Conservation (phyloP, 2,888 invertebrate genomes). For the Harpagoxenus sublaevis region DNA sequence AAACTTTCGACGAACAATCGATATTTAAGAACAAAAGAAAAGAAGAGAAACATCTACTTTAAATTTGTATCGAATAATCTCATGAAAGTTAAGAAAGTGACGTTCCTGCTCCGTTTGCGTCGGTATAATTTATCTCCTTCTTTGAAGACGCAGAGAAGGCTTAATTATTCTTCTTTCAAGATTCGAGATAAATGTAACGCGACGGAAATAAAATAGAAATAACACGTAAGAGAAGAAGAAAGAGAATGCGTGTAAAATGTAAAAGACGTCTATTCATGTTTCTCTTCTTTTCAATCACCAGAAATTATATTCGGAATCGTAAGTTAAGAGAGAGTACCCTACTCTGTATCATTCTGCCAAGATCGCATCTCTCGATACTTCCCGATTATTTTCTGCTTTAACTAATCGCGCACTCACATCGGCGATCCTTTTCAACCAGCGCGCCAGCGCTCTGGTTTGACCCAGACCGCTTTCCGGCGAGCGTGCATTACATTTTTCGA, state of each 20-base stretch:
- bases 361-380: not conserved
- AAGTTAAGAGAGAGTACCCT: not conserved
- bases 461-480: slow-evolving; percentile 34
- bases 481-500: slow-evolving; percentile 5
- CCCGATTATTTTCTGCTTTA: slow-evolving; percentile 2
- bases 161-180: not conserved
- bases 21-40: not conserved
- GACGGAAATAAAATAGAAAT: not conserved
- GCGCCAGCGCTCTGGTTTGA: slow-evolving; percentile 7
- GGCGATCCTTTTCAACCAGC: slow-evolving; percentile 2
- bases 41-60: not conserved
- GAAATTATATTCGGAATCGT: not conserved
- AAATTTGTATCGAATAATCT: not conserved
- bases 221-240: not conserved
- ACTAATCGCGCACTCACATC: not conserved
- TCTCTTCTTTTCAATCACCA: not conserved
- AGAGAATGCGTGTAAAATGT: not conserved
- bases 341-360: not conserved
- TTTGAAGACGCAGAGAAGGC: not conserved
- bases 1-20: not conserved
- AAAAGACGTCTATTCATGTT: not conserved
- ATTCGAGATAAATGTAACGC: not conserved
- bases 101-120: not conserved
- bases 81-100: not conserved
- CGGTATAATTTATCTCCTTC: not conserved